Evolutionary conservation across 1,140 invertebrate genomes (phyloP), one percentile per base, ranked within the genome.

Genomic region (Rhynchophorus ferrugineus): DNA sequence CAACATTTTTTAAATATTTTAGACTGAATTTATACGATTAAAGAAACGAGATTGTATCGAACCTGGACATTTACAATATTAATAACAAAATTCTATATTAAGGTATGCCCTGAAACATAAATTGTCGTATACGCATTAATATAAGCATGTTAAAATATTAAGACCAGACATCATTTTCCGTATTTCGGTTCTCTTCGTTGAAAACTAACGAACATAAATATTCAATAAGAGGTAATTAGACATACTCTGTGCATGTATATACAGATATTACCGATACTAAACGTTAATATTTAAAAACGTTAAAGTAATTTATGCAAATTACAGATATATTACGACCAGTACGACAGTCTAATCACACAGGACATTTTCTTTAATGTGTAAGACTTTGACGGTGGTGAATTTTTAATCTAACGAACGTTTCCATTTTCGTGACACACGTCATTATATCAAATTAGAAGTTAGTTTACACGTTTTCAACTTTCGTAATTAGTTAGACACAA

Each of bases 251-350:
- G 20, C 44, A 20, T 45, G 44, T 24, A 45, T 45, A 45, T 45
- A 18, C 29, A 45, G 29, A 24, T 17, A 11, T 18, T 20, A 3
- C 24, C 44, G 44, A 45, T 45, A 16, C 22, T 34, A 34, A 22
- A 43, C 41, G 16, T 45, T 45, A 45, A 45, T 45, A 45, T 45
- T 45, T 16, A 45, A 29, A 45, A n/a, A 45, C 9, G n/a, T n/a
- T n/a, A n/a, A n/a, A n/a, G 9, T 19, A 43, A 18, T 43, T 20
- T 43, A 19, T 19, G n/a, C 7, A 44, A 44, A 45, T 29, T 45
- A 45, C 29, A 34, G 44, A 24, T 20, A 45, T 45, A 45, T 45
- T 45, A 45, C 44, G 16, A 24, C 7, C 44, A 17, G 29, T 13
- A 45, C 22, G 29, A 45, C 20, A 21, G 44, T 45, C 29, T 24